Conservation (phyloP, 2,888 invertebrate species). For the Exephanes ischioxanthus region DNA sequence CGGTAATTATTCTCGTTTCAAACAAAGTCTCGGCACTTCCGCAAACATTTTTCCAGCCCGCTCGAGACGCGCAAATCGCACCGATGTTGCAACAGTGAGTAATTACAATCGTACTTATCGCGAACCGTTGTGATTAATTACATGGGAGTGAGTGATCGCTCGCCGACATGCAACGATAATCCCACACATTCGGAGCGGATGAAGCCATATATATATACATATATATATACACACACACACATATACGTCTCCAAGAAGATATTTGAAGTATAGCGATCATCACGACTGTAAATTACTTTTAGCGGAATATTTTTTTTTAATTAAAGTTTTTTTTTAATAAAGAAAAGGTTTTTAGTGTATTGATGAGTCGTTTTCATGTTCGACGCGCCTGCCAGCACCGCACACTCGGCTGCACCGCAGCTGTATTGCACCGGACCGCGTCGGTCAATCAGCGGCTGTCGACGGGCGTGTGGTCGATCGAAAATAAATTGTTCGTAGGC, state of each 20-base stretch:
- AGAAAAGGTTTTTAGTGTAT: conserved; percentile 60
- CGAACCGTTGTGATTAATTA: conserved; percentile 57
- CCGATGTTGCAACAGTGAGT: conserved; percentile 58
- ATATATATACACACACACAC: too few relatives aligned
- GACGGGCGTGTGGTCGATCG: conserved; percentile 58
- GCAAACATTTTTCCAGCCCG: conserved; percentile 43
- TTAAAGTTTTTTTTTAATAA: conserved; percentile 30
- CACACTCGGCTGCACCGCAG: conserved; percentile 12
- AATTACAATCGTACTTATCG: conserved; percentile 58
- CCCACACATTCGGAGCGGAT: neutral
- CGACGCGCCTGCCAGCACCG: conserved; percentile 47
- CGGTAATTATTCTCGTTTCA: conserved; percentile 53
- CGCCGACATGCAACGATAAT: conserved; percentile 61
- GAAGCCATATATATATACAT: neutral
- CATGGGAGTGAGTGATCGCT: conserved; percentile 57
- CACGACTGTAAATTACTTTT: neutral
- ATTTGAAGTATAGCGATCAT: neutral
- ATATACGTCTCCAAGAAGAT: neutral
- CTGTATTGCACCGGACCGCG: conserved; percentile 51
- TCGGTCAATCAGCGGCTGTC: conserved; percentile 67
- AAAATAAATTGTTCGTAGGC: conserved; percentile 67
- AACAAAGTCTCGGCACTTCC: conserved; percentile 57
- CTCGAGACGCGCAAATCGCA: conserved; percentile 25
- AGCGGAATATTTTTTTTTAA: neutral
- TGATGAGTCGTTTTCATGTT: conserved; percentile 58